phyloP scores from a whole-genome alignment of 2,888 invertebrate species.

The Pycnomerus fuliginosus region DNA sequence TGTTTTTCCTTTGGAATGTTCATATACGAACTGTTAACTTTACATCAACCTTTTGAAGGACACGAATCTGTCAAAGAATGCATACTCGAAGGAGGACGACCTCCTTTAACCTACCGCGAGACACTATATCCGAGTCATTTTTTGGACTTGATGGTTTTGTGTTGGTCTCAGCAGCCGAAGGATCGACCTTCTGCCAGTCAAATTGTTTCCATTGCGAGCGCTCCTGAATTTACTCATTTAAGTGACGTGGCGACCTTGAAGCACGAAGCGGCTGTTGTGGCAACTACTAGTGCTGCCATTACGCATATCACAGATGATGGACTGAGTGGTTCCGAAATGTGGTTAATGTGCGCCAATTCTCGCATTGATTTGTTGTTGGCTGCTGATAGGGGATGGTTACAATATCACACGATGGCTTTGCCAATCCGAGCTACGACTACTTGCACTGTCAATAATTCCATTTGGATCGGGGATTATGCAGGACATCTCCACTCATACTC shows the following conservation, averaged over 20 bases:
- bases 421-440: constrained; percentile 67
- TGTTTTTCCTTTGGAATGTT: constrained; percentile 99
- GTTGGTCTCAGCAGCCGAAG: constrained; percentile 88
- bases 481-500: constrained; percentile 84
- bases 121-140: constrained; percentile 83
- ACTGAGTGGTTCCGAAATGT: constrained; percentile 66
- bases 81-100: constrained; percentile 91
- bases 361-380: constrained; percentile 62
- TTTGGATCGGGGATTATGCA: constrained; percentile 89
- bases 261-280: constrained; percentile 65
- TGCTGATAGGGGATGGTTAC: constrained; percentile 60
- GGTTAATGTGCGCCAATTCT: constrained; percentile 70
- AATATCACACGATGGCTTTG: constrained; percentile 60
- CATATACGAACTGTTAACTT: constrained; percentile 89
- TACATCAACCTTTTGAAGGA: constrained; percentile 93
- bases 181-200: constrained; percentile 93
- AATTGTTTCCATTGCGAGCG: constrained; percentile 86
- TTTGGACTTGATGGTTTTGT: constrained; percentile 92
- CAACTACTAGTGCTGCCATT: constrained; percentile 59
- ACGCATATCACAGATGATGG: constrained; percentile 59
- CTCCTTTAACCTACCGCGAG: constrained; percentile 82
- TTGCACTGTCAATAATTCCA: constrained; percentile 71
- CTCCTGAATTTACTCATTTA: constrained; percentile 91
- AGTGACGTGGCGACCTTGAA: constrained; percentile 75
- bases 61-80: constrained; percentile 97